Percentiles rank a stretch among this genome's conserved stretches.
phyloP scores from a whole-genome alignment of 2,888 invertebrate species.

The Lamellibrachia satsuma region DNA sequence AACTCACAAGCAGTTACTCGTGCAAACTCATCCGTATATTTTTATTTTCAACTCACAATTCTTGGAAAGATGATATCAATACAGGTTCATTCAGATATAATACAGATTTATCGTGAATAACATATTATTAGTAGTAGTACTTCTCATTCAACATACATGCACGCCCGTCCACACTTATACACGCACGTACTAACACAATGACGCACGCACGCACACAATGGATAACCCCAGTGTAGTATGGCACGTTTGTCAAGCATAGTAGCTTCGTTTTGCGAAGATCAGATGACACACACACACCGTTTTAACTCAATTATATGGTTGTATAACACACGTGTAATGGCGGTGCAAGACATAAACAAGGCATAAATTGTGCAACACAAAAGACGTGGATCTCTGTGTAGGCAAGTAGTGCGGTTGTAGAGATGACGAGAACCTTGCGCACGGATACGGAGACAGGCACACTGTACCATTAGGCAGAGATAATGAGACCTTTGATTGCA shows the following conservation, averaged over 20 bases:
- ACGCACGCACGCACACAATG: not conserved
- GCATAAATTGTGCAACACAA: not conserved
- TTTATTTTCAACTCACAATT: no score
- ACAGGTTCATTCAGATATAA: no score
- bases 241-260: not conserved
- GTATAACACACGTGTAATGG: not conserved
- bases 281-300: not conserved
- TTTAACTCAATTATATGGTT: not conserved
- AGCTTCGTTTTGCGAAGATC: not conserved
- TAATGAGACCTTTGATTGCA: not conserved
- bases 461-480: not conserved
- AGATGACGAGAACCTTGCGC: not conserved
- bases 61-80: no score
- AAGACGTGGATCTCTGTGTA: not conserved
- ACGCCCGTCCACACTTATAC: not conserved
- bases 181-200: not conserved
- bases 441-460: not conserved
- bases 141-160: not conserved
- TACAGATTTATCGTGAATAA: not conserved
- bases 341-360: not conserved
- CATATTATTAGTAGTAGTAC: not conserved
- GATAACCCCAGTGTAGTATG: not conserved
- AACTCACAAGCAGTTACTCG: not conserved
- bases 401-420: not conserved
- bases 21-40: not conserved